A percentile compares a stretch with the other conserved stretches of the same genome.
Evolutionary conservation across 2,888 invertebrate species (phyloP).

Genomic region (Synanthedon myopaeformis): DNA sequence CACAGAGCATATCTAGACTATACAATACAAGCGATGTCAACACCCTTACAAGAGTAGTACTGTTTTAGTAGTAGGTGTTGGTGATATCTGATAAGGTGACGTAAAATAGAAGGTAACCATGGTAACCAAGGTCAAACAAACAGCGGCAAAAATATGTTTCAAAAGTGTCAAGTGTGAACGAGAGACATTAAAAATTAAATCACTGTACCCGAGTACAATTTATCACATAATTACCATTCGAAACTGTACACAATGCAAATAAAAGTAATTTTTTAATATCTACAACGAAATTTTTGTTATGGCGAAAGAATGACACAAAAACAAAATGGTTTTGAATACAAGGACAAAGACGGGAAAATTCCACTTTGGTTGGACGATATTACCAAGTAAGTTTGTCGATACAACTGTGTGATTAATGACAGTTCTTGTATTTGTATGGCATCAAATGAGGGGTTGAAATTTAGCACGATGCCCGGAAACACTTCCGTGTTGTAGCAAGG

Average conservation of each 20-base stretch:
- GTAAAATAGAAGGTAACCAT: conserved; percentile 19
- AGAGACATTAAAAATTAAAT: conserved; percentile 14
- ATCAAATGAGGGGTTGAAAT: conserved; percentile 15
- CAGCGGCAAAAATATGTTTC: conserved; percentile 59
- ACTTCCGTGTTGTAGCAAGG: conserved; percentile 25
- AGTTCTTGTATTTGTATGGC: conserved; percentile 5
- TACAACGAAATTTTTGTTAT: conserved; percentile 15
- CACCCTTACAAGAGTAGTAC: too few species aligned
- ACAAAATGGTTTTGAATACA: conserved; percentile 40
- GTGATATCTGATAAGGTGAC: too few species aligned
- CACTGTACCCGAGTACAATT: too few species aligned
- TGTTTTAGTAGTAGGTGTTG: too few species aligned
- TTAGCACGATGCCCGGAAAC: conserved; percentile 21
- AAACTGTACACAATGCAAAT: neutral
- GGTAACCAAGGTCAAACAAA: conserved; percentile 67
- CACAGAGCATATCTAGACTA: too few species aligned
- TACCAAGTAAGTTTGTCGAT: conserved; percentile 42
- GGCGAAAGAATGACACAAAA: conserved; percentile 55
- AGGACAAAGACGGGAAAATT: conserved; percentile 35
- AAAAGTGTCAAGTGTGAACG: conserved; percentile 55
- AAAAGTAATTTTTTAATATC: conserved; percentile 2
- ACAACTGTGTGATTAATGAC: conserved; percentile 26
- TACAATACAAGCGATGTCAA: too few species aligned
- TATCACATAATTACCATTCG: too few species aligned
- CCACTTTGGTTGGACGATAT: conserved; percentile 58